Percentiles rank a stretch among this genome's conserved stretches.
Conservation (phyloP, 2,888 invertebrate genomes). For the Rhamnusium bicolor region DNA sequence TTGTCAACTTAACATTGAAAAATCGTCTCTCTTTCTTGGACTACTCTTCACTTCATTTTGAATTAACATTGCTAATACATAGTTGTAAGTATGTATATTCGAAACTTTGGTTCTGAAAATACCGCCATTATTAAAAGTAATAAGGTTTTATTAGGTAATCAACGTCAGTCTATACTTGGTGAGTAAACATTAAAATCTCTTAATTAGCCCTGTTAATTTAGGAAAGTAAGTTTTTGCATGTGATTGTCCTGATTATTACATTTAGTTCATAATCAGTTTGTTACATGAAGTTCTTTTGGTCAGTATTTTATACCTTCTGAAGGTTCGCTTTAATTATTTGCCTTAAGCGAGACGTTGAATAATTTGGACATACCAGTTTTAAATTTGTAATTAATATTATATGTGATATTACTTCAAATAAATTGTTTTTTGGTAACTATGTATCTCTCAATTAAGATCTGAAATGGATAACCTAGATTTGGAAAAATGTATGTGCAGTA, state of each 20-base stretch:
- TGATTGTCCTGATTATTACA: constrained; percentile 22
- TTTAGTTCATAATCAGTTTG: constrained; percentile 19
- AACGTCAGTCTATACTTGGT: constrained; percentile 25
- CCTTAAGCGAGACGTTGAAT: constrained; percentile 16
- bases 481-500: constrained; percentile 3
- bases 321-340: constrained; percentile 20
- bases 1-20: too few species aligned
- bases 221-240: constrained; percentile 27
- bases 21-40: too few species aligned
- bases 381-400: constrained; percentile 23
- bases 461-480: constrained; percentile 23
- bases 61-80: neutral
- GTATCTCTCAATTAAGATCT: constrained; percentile 34
- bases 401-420: constrained; percentile 26
- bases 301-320: neutral
- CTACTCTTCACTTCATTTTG: too few species aligned
- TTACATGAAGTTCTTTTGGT: constrained; percentile 1
- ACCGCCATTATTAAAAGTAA: constrained; percentile 20
- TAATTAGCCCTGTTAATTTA: constrained; percentile 31
- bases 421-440: constrained; percentile 37
- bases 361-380: constrained; percentile 9
- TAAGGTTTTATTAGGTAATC: constrained; percentile 34
- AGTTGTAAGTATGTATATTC: neutral
- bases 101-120: neutral
- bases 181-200: constrained; percentile 28